phyloP scores from a whole-genome alignment of 1,140 invertebrate species.

The Drosophila rhopaloa region DNA sequence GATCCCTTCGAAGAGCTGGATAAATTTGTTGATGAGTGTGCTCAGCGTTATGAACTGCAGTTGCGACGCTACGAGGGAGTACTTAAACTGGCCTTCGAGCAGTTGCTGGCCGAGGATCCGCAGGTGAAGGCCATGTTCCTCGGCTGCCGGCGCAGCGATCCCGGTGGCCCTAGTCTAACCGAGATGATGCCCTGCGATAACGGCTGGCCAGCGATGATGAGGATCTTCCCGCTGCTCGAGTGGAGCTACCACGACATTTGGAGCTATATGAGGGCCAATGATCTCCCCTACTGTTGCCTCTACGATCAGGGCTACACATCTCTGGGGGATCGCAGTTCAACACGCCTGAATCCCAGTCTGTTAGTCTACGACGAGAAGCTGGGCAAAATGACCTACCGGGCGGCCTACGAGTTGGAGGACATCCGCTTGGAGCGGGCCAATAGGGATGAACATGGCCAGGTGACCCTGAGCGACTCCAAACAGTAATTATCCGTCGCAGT shows the following conservation, averaged over 20 bases:
- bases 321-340: conserved; percentile 91
- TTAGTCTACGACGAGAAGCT: conserved; percentile 81
- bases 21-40: conserved; percentile 90
- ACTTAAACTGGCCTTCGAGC: conserved; percentile 89
- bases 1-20: conserved; percentile 95
- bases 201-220: conserved; percentile 93
- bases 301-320: conserved; percentile 97
- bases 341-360: conserved; percentile 91
- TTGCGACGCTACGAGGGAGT: conserved; percentile 88
- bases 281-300: conserved; percentile 94
- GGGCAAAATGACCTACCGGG: conserved; percentile 86
- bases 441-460: conserved; percentile 28
- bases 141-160: conserved; percentile 94
- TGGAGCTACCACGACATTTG: conserved; percentile 96
- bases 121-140: conserved; percentile 93
- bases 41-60: conserved; percentile 90
- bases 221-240: conserved; percentile 94
- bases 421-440: conserved; percentile 56
- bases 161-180: conserved; percentile 84
- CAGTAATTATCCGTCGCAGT: not conserved
- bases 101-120: conserved; percentile 87
- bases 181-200: conserved; percentile 90
- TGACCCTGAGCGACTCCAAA: not conserved
- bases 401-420: conserved; percentile 91
- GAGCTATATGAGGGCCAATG: conserved; percentile 90